phyloP scores from a whole-genome alignment of 1,140 invertebrate species.

The Zaprionus ghesquierei region DNA sequence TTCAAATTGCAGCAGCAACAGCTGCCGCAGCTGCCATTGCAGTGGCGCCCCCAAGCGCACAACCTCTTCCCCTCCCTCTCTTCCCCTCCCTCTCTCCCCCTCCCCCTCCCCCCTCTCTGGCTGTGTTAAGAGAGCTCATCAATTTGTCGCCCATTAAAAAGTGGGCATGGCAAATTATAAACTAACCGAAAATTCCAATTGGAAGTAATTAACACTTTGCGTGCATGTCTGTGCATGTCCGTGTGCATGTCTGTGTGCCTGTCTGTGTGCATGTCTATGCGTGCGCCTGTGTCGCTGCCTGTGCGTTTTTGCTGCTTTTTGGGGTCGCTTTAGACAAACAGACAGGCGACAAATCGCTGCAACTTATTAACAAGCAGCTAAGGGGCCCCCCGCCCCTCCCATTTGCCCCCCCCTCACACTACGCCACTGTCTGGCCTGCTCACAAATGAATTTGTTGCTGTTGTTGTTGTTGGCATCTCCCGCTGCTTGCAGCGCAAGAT shows the following conservation, averaged over 20 bases:
- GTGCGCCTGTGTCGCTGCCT: background rate
- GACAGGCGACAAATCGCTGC: constrained; percentile 74
- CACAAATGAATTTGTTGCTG: constrained; percentile 11
- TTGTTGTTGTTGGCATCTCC: constrained; percentile 16
- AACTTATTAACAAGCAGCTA: constrained; percentile 69
- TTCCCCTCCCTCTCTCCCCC: background rate
- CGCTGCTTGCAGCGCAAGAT: constrained; percentile 19
- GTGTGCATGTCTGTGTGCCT: constrained; percentile 2
- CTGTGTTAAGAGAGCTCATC: constrained; percentile 34
- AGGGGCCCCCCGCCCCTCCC: no score
- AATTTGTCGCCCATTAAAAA: constrained; percentile 44
- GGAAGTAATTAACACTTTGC: constrained; percentile 72
- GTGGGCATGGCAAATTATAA: constrained; percentile 47
- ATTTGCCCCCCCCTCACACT: background rate
- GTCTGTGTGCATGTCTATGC: background rate
- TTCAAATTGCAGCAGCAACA: constrained; percentile 33
- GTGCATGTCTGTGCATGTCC: background rate
- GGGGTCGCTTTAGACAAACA: constrained; percentile 32
- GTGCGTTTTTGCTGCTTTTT: background rate
- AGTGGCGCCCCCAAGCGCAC: background rate
- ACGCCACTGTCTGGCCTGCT: no score
- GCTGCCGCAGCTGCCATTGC: background rate
- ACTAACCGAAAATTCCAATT: constrained; percentile 69
- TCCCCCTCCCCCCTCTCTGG: background rate
- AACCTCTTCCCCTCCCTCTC: background rate